Evolutionary conservation across 1,140 invertebrate genomes (phyloP).

Genomic region (Neodiprion fabricii): DNA sequence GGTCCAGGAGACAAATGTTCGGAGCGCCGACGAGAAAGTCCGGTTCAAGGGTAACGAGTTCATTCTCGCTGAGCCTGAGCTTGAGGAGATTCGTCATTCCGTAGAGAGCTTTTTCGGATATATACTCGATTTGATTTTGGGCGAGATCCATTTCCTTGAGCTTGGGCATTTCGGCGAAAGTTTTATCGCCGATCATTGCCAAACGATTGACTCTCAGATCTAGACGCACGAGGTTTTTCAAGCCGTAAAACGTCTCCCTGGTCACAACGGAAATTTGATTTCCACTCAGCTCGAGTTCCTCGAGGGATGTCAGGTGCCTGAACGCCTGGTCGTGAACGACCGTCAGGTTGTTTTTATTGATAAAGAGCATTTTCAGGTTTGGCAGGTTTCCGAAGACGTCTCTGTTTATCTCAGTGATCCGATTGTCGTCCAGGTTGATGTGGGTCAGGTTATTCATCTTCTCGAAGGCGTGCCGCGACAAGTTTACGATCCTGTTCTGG

Average conservation of each 20-base stretch:
- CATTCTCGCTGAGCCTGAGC: slow-evolving; percentile 75
- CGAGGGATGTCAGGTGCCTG: slow-evolving; percentile 67
- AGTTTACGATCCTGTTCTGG: slow-evolving; percentile 70
- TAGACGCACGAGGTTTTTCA: slow-evolving; percentile 70
- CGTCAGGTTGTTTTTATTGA: slow-evolving; percentile 77
- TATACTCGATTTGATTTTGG: slow-evolving; percentile 72
- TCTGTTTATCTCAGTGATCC: slow-evolving; percentile 72
- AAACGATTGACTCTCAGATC: slow-evolving; percentile 75
- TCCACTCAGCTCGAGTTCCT: slow-evolving; percentile 72
- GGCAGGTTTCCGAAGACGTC: slow-evolving; percentile 75
- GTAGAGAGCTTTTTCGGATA: slow-evolving; percentile 74
- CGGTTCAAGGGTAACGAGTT: slow-evolving; percentile 68
- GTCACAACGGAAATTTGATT: slow-evolving; percentile 75
- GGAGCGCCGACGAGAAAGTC: slow-evolving; percentile 71
- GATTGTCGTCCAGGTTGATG: slow-evolving; percentile 75
- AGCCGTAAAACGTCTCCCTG: slow-evolving; percentile 72
- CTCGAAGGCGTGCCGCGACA: slow-evolving; percentile 72
- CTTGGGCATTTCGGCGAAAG: slow-evolving; percentile 76
- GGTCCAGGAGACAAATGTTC: slow-evolving; percentile 72
- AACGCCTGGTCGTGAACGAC: slow-evolving; percentile 75
- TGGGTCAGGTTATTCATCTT: slow-evolving; percentile 69
- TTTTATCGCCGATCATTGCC: slow-evolving; percentile 74
- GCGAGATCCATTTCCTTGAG: slow-evolving; percentile 75
- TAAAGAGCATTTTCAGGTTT: slow-evolving; percentile 68
- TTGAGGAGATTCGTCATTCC: slow-evolving; percentile 72